Evolutionary conservation across 2,113 vertebrate species (phyloP).

Genomic region (Leucosticte australis): DNA sequence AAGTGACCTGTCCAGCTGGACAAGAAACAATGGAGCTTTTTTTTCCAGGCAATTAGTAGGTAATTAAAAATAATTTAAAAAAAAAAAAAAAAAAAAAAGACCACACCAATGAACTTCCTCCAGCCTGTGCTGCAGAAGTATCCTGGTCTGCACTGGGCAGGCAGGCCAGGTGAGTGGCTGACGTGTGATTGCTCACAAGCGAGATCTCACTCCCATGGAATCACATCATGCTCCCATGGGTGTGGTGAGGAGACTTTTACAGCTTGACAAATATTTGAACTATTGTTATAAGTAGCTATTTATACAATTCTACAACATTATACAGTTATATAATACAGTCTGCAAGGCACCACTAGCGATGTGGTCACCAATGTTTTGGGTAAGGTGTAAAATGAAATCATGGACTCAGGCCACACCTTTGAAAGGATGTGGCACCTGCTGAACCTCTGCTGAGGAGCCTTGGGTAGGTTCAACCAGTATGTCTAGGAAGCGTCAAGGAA

Average conservation of each 20-base stretch:
- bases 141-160: not conserved
- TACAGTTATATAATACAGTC: not conserved
- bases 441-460: not conserved
- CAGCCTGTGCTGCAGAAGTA: not conserved
- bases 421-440: not conserved
- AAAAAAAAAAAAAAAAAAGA: too few species aligned
- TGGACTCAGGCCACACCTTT: not conserved
- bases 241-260: not conserved
- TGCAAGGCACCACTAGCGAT: not conserved
- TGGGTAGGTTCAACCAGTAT: not conserved
- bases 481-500: not conserved
- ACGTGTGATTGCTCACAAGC: not conserved
- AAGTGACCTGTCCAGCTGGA: not conserved
- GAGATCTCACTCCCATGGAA: not conserved
- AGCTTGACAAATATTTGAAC: conserved; percentile 5
- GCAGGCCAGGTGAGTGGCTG: not conserved
- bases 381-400: not conserved
- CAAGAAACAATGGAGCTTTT: not conserved
- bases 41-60: not conserved
- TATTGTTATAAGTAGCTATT: not conserved
- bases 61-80: not conserved
- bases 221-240: not conserved
- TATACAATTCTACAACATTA: not conserved
- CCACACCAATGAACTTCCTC: not conserved
- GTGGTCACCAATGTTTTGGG: not conserved